A percentile compares a stretch with the other conserved stretches of the same genome.
phyloP scores from a whole-genome alignment of 1,140 invertebrate genomes.

The Ceratosolen solmsi region DNA sequence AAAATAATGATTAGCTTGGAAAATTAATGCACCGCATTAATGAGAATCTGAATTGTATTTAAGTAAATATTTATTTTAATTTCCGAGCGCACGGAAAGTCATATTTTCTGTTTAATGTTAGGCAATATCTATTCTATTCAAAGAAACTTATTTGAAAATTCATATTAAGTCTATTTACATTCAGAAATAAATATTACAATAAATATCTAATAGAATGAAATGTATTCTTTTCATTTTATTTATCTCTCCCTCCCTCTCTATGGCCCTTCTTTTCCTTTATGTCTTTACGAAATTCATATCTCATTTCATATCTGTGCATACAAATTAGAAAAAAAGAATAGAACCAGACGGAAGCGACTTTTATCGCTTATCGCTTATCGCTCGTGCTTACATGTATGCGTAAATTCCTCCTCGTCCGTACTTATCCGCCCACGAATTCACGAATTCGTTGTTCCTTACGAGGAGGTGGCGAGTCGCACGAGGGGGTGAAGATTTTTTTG shows the following conservation, averaged over 20 bases:
- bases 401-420: not conserved
- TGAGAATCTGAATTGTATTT: not conserved
- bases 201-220: not conserved
- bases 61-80: not conserved
- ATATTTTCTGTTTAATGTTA: not conserved
- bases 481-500: too few relatives aligned
- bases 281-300: not conserved
- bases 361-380: not conserved
- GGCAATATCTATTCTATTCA: not conserved
- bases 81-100: not conserved
- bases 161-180: too few relatives aligned
- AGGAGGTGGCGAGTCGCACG: not conserved
- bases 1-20: not conserved
- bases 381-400: not conserved
- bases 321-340: not conserved
- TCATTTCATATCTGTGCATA: not conserved
- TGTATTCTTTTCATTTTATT: not conserved
- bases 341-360: constrained; percentile 18
- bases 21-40: not conserved
- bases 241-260: too few relatives aligned
- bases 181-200: not conserved
- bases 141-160: not conserved
- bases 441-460: not conserved
- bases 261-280: not conserved
- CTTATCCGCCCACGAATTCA: not conserved